phyloP scores from a whole-genome alignment of 2,113 vertebrate species.

The Gulo gulo region DNA sequence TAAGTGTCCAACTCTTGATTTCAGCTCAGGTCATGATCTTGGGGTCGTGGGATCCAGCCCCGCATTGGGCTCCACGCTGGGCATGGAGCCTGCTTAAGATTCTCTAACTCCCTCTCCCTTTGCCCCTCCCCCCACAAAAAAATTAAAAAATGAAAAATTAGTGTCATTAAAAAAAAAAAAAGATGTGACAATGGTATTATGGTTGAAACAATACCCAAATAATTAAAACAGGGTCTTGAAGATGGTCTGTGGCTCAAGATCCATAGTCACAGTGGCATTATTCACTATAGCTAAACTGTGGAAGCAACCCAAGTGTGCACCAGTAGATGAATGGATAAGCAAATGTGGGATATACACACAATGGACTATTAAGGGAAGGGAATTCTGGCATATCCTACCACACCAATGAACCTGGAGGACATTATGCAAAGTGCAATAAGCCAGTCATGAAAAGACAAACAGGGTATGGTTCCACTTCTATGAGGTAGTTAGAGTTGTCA shows the following conservation, averaged over 20 bases:
- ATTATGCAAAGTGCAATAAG: neutral
- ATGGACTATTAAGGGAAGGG: neutral
- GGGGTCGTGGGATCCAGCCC: too few species aligned
- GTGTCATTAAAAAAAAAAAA: neutral
- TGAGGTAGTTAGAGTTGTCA: neutral
- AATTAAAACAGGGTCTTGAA: neutral
- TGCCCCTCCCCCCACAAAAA: too few species aligned
- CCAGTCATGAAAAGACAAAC: neutral
- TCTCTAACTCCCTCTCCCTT: neutral
- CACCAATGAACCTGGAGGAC: neutral
- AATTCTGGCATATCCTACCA: neutral
- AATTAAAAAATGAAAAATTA: neutral
- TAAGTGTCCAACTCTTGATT: too few species aligned
- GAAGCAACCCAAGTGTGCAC: neutral
- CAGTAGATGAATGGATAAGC: neutral
- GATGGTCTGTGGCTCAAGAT: neutral
- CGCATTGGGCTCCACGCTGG: accelerated
- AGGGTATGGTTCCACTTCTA: neutral
- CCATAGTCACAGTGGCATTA: neutral
- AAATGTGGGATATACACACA: neutral
- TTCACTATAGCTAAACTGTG: neutral
- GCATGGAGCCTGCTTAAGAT: too few species aligned
- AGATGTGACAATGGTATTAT: neutral
- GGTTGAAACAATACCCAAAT: neutral
- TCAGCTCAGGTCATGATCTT: too few species aligned